Evolutionary conservation across 2,797 vertebrate genomes (phyloP), one percentile per base, ranked within the genome.

Genomic region (Avahi laniger): DNA sequence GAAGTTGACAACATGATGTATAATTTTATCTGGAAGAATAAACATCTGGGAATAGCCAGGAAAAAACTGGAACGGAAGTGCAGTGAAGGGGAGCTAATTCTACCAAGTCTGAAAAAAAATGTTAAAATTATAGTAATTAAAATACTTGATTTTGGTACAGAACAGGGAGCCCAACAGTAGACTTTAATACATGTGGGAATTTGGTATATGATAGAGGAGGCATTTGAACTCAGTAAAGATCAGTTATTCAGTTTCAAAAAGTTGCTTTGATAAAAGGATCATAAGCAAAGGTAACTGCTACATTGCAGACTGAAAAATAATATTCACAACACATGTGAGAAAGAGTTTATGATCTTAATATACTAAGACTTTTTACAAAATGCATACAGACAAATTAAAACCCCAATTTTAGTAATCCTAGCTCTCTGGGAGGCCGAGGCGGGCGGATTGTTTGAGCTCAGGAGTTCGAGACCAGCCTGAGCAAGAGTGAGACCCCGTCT

Each of bases 141-240:
- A 93, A 83, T 79, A 18, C 86, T 94, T 79, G 59, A 61, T 94
- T 85, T 17, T 73, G 84, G 72, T 76, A 30, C 26, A 69, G 48
- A 61, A 83, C 15, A 84, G 22, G 73, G 28, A 84, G 57, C 59
- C 18, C 38, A 75, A 61, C 12, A 63, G 10, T 57, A 90, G 76
- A 87, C 30, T 18, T 86, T 92, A 94, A 72, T 81, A 63, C 18
- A 57, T 73, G 28, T n/a, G 12, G 63, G 15, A 90, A 65, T 78
- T 59, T 59, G 65, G 26, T 70, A 5, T 82, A 35, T 82, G 24
- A 78, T 73, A 14, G 61, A 73, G 72, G 18, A 96, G 46, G 33
- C 82, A 78, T 87, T 92, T 94, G n/a, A 94, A 72, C 18, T 72
- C 46, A 78, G 35, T 94, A 86, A 89, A 72, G 46, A 96, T 93